These are phyloP conservation scores for Antennarius striatus DNA, from an alignment of 2,113 vertebrate species.

Conservation along the genomic window DNA sequence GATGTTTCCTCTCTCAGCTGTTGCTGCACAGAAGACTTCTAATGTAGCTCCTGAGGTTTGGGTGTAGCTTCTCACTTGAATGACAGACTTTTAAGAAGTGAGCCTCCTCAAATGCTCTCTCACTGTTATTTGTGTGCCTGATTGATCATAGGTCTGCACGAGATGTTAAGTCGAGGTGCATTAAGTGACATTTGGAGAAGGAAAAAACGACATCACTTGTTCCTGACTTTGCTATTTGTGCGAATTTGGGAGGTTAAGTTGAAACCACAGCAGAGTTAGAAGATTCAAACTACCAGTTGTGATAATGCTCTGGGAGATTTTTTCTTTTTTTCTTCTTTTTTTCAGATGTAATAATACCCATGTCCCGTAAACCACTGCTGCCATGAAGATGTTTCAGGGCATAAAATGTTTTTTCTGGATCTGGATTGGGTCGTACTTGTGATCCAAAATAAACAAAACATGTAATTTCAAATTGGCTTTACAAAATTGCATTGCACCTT, in stretches of 20 bases:
- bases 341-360: conserved; percentile 44
- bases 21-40: conserved; percentile 8
- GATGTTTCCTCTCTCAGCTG: conserved; percentile 12
- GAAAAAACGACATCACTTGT: not conserved
- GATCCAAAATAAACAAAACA: not conserved
- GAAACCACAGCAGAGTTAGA: conserved; percentile 42
- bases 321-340: conserved; percentile 15
- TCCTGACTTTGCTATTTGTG: conserved; percentile 21
- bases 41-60: conserved; percentile 33
- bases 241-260: conserved; percentile 8
- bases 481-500: not conserved
- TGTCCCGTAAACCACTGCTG: conserved; percentile 28
- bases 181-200: conserved; percentile 8
- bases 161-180: conserved; percentile 1
- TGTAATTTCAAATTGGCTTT: not conserved
- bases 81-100: conserved; percentile 25
- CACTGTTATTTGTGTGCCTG: conserved; percentile 2
- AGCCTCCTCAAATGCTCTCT: conserved; percentile 21
- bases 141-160: conserved; percentile 3
- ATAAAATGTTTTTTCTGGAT: conserved; percentile 4
- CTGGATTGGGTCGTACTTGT: not conserved
- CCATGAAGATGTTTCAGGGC: not conserved
- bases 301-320: conserved; percentile 12
- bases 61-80: conserved; percentile 56
- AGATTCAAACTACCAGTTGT: conserved; percentile 28